Conservation (phyloP, 2,113 vertebrate species). For the Pedionomus torquatus region DNA sequence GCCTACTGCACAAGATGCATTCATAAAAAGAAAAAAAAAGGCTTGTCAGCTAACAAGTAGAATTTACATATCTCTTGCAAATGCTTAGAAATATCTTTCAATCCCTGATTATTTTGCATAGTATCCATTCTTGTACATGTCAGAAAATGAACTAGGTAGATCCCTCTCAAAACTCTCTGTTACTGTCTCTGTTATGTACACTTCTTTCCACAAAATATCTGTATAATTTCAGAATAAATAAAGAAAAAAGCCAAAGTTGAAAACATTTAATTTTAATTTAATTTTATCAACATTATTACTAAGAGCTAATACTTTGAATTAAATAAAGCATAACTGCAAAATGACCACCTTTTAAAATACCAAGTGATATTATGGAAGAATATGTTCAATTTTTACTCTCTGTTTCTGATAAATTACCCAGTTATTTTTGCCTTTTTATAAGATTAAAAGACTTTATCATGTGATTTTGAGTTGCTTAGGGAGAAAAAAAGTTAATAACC, state of each 20-base stretch:
- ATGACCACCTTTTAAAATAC: not conserved
- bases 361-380: not conserved
- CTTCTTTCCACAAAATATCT: not conserved
- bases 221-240: not conserved
- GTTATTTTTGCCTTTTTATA: not conserved
- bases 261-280: not conserved
- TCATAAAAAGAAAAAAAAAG: not conserved
- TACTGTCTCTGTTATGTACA: not conserved
- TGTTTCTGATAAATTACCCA: not conserved
- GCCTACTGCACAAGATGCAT: not conserved
- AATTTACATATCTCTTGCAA: not conserved
- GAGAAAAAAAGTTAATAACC: not conserved
- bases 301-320: not conserved
- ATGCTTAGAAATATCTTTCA: not conserved
- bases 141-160: not conserved
- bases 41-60: not conserved
- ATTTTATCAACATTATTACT: not conserved
- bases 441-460: not conserved
- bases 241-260: not conserved
- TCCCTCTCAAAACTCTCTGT: not conserved
- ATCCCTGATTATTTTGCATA: not conserved
- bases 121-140: not conserved
- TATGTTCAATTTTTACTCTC: not conserved
- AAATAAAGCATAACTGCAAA: not conserved
- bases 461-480: not conserved